phyloP scores from a whole-genome alignment of 2,797 vertebrate genomes.

The Tympanoctomys barrerae region DNA sequence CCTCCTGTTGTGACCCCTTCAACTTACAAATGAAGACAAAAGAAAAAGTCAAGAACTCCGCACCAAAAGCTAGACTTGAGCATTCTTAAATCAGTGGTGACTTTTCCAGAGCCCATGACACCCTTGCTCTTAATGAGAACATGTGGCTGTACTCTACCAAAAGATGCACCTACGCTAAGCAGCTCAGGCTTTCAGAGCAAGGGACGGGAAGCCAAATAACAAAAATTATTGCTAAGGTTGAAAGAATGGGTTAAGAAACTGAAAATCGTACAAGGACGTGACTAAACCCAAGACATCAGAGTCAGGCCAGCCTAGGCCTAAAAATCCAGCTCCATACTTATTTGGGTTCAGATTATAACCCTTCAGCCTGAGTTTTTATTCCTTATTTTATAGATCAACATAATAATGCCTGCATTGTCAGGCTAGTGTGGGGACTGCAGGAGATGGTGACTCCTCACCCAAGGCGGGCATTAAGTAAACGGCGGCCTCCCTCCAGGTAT shows the following conservation, averaged over 20 bases:
- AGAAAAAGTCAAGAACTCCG: neutral
- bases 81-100: neutral
- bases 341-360: neutral
- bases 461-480: neutral
- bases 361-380: neutral
- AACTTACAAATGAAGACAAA: neutral
- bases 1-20: neutral
- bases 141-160: neutral
- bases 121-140: slow-evolving; percentile 25
- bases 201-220: neutral
- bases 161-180: neutral
- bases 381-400: neutral
- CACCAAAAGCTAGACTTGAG: neutral
- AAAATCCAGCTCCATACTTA: neutral
- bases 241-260: slow-evolving; percentile 11
- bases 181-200: neutral
- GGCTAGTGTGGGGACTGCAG: too few relatives aligned
- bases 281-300: neutral
- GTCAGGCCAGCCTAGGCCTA: neutral
- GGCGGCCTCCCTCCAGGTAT: neutral
- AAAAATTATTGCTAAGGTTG: neutral
- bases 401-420: neutral
- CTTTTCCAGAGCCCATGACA: slow-evolving; percentile 19
- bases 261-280: neutral
- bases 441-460: neutral